Evolutionary conservation across 2,888 invertebrate species (phyloP).

Genomic region (Myopa testacea): DNA sequence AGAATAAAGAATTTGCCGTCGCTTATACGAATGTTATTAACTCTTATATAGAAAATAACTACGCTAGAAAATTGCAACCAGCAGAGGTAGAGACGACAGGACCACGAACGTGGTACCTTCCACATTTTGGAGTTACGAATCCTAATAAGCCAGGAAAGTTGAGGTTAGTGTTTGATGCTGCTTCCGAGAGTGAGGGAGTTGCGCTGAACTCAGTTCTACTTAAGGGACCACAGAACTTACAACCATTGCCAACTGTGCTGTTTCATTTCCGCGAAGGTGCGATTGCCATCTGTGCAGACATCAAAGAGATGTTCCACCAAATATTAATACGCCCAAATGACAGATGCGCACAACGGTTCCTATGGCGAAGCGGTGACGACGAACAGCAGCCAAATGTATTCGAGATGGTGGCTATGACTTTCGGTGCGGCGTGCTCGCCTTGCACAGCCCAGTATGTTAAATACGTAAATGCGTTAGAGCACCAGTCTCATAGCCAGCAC

Average conservation of each 20-base stretch:
- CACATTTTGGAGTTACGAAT: constrained; percentile 49
- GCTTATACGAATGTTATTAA: constrained; percentile 37
- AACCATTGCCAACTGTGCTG: constrained; percentile 57
- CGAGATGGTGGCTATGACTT: constrained; percentile 40
- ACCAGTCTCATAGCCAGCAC: constrained; percentile 14
- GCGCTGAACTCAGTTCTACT: background rate
- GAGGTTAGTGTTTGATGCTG: background rate
- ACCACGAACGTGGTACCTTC: constrained; percentile 51
- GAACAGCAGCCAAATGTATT: constrained; percentile 30
- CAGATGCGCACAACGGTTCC: constrained; percentile 40
- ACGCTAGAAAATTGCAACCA: constrained; percentile 18
- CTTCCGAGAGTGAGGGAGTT: background rate
- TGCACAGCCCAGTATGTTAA: constrained; percentile 42
- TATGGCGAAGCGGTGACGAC: constrained; percentile 37
- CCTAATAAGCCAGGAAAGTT: constrained; percentile 8
- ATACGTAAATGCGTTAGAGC: constrained; percentile 33
- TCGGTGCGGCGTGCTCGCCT: constrained; percentile 41
- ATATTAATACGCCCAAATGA: constrained; percentile 46
- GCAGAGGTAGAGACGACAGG: background rate
- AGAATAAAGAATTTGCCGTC: constrained; percentile 29
- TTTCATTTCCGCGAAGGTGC: constrained; percentile 58
- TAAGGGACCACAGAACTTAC: background rate
- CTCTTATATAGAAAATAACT: constrained; percentile 34
- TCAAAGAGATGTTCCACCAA: constrained; percentile 49
- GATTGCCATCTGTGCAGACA: constrained; percentile 57